Base-by-base conservation (phyloP, 2,888 invertebrate genomes). In the Caenorhabditis sulstoni region DNA sequence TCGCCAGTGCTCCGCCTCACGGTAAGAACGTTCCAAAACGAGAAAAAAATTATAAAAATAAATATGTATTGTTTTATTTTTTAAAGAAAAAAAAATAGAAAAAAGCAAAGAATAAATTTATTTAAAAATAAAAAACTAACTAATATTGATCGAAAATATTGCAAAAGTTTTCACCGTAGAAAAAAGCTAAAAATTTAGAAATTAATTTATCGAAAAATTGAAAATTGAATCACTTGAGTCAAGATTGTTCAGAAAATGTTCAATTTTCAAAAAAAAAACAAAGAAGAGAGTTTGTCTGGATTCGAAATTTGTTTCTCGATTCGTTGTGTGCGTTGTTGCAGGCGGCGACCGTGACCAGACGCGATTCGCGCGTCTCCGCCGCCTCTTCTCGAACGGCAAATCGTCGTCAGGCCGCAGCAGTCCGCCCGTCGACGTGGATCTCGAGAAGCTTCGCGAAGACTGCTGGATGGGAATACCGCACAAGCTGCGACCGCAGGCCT, bases 401-500 rank as follows among this genome's bases (percentile, higher is more conserved):
- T 44, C 68, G 35, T 81, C 79, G 12, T n/a, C n/a, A n/a, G 82
- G 82, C 22, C 52, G 81, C 53, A 77, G 73, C n/a, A 81, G 82
- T 9, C 84, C 82, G 29, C 81, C 85, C n/a, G 74, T 79, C 22
- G 81, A 80, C 57, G 77, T 85, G 20, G 85, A 85, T 68, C 73
- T 86, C 74, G 81, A 83, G 18, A 81, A 79, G 50, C 50, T 84
- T 29, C 82, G 90, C 62, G 87, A 89, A 52, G 88, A 92, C 16
- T 91, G 92, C 91, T 99, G 98, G 97, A 96, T 97, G 66, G 99
- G 99, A 20, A 94, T 99, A 86, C 98, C 98, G 55, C 94, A 94
- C 49, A 94, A 94, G 92, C 94, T 96, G 81, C 93, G 94, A 87
- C 92, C 93, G 50, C 92, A 93, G 58, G 93, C 93, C 4, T 94